phyloP scores from a whole-genome alignment of 37 sponge, comb jelly and placozoan species.

The Ephydatia muelleri region DNA sequence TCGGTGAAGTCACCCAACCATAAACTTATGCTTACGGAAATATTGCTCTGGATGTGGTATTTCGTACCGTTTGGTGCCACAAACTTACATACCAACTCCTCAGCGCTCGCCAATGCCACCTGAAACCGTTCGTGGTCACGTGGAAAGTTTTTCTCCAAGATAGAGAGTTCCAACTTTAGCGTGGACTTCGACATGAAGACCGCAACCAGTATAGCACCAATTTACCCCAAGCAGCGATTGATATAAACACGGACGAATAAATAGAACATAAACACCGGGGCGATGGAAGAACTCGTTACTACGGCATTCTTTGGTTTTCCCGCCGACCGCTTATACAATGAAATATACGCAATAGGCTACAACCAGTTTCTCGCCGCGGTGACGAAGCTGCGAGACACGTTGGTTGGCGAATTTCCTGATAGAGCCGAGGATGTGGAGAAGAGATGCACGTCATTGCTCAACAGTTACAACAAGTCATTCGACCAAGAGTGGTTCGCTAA shows the following conservation, averaged over 20 bases:
- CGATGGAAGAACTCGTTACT: slow-evolving; percentile 10
- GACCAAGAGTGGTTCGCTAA: slow-evolving; percentile 32
- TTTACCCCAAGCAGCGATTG: slow-evolving; percentile 3
- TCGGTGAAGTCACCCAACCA: neutral
- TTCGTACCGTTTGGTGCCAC: slow-evolving; percentile 27
- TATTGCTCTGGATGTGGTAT: slow-evolving; percentile 60
- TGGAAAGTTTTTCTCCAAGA: slow-evolving; percentile 81
- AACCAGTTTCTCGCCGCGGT: slow-evolving; percentile 49
- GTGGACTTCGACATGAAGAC: slow-evolving; percentile 46
- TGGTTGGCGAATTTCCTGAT: slow-evolving; percentile 49
- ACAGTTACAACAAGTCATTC: neutral
- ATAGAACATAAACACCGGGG: neutral
- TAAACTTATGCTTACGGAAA: slow-evolving; percentile 82
- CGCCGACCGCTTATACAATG: slow-evolving; percentile 25
- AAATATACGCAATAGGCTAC: slow-evolving; percentile 40
- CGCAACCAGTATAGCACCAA: no score
- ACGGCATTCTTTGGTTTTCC: slow-evolving; percentile 47
- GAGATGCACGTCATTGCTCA: slow-evolving; percentile 31
- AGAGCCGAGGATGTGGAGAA: slow-evolving; percentile 32
- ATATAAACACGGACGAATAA: slow-evolving; percentile 1
- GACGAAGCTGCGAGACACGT: slow-evolving; percentile 15
- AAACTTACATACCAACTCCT: slow-evolving; percentile 80
- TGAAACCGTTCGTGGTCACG: slow-evolving; percentile 56
- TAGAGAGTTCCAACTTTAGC: slow-evolving; percentile 56
- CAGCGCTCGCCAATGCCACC: slow-evolving; percentile 45